These are phyloP conservation scores for Fabriciana adippe DNA, from an alignment of 2,888 invertebrate genomes.

Conservation along the genomic window DNA sequence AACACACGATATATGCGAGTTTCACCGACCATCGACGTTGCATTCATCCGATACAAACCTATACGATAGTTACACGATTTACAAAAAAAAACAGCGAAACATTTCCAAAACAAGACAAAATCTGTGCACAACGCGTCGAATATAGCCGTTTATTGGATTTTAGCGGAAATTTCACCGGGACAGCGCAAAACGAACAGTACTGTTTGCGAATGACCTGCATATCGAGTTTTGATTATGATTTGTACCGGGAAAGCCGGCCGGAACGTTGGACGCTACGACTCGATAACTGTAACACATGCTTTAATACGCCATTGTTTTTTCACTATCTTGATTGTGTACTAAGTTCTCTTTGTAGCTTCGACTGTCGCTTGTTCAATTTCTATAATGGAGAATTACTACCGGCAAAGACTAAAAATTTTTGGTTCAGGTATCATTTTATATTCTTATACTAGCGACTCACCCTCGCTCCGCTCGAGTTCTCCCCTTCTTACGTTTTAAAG, in stretches of 20 bases:
- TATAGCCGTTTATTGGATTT: conserved; percentile 72
- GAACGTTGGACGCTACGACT: conserved; percentile 34
- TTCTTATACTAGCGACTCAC: too few relatives aligned
- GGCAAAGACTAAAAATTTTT: not conserved
- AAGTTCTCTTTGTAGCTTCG: too few relatives aligned
- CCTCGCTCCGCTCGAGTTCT: too few relatives aligned
- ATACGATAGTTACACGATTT: conserved; percentile 31
- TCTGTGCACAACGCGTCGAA: conserved; percentile 49
- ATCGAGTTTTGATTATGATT: conserved; percentile 74
- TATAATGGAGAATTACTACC: not conserved
- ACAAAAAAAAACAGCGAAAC: conserved; percentile 34
- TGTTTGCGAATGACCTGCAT: conserved; percentile 71
- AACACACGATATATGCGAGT: conserved; percentile 14
- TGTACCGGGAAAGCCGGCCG: conserved; percentile 49
- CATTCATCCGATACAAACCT: conserved; percentile 30
- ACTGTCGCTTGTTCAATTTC: not conserved
- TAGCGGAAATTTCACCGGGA: conserved; percentile 71
- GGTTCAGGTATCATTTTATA: too few relatives aligned
- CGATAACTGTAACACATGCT: conserved; percentile 34
- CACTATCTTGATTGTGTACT: conserved; percentile 5
- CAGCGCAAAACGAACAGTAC: conserved; percentile 57
- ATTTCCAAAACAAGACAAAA: conserved; percentile 47
- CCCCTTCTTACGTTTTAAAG: too few relatives aligned
- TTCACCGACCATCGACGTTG: conserved; percentile 11
- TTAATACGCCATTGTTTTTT: conserved; percentile 30